These are phyloP conservation scores for Cariama cristata DNA, from an alignment of 2,113 vertebrate species.

Conservation along the genomic window DNA sequence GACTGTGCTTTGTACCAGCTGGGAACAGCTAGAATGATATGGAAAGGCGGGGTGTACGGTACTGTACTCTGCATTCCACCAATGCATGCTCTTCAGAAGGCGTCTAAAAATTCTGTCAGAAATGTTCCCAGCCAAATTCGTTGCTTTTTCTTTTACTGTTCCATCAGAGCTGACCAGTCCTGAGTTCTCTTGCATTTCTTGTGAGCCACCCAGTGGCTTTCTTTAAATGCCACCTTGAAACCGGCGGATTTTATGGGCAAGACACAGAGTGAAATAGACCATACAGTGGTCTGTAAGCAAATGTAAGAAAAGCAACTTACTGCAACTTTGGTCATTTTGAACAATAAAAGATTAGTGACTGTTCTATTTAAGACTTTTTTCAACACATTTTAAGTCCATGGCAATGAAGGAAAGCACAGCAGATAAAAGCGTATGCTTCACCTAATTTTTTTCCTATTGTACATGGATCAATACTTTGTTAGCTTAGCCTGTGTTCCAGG, in stretches of 20 bases:
- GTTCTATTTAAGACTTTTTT: background rate
- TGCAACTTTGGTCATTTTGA: background rate
- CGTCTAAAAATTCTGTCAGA: background rate
- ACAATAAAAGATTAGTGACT: background rate
- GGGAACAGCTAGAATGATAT: background rate
- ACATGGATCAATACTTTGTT: background rate
- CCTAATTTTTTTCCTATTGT: background rate
- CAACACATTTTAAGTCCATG: background rate
- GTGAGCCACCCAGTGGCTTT: background rate
- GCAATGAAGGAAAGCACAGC: background rate
- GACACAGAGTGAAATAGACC: background rate
- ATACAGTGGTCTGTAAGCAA: background rate
- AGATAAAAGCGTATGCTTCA: background rate
- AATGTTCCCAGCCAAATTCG: background rate
- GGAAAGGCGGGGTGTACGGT: background rate
- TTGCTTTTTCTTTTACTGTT: background rate
- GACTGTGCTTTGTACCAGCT: background rate
- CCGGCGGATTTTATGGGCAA: background rate
- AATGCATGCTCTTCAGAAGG: background rate
- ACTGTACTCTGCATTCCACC: background rate
- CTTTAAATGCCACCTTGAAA: background rate
- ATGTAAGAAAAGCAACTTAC: background rate
- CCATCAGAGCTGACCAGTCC: background rate
- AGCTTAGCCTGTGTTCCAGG: background rate
- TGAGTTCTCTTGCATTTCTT: background rate